Base-by-base conservation (phyloP, 53 echinoderm and acorn worm species). In the Astropecten irregularis region DNA sequence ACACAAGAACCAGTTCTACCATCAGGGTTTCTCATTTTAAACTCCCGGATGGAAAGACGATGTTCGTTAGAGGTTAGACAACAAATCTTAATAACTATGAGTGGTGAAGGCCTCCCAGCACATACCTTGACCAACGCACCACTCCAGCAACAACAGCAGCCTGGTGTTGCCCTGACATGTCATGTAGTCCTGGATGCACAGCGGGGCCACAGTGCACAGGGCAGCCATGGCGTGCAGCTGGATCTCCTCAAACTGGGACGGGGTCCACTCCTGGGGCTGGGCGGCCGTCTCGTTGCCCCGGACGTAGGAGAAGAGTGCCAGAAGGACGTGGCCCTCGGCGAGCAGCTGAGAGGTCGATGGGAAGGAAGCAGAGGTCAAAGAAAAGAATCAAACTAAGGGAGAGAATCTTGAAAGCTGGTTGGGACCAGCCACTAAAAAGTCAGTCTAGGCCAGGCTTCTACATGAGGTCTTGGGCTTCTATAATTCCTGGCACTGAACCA, bases 111-210 rank as follows among this genome's bases (percentile, higher is more conserved):
- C n/a, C n/a, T n/a, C n/a, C n/a, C n/a, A n/a, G 42, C 6, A 33
- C 57, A 44, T 69, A 97, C 97, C 97, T 97, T 97, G 89, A 14
- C 97, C 93, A 13, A 96, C 94, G 84, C 97, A 97, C 97, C 94
- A 97, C 49, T 97, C 97, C 60, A 97, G 31, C 13, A 94, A 88
- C 25, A 97, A 66, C 2, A 97, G 86, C 29, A 97, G 51, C n/a
- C 97, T 85, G 19, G 97, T 97, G 62, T 91, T 97, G 16, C 97
- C 94, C 63, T 97, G 97, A 46, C 91, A 97, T 20, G 89, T 94
- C 94, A 97, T 97, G 69, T 94, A 97, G 47, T 97, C 97, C 57
- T 94, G 88, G 0, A 92, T 64, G 68, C 97, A 97, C 31, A 90
- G 88, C 8, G 97, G 97, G 3, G 85, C 92, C 13, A 97, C 38